These are phyloP conservation scores for Bubalus kerabau DNA, from an alignment of 2,113 vertebrate species.

Conservation along the genomic window DNA sequence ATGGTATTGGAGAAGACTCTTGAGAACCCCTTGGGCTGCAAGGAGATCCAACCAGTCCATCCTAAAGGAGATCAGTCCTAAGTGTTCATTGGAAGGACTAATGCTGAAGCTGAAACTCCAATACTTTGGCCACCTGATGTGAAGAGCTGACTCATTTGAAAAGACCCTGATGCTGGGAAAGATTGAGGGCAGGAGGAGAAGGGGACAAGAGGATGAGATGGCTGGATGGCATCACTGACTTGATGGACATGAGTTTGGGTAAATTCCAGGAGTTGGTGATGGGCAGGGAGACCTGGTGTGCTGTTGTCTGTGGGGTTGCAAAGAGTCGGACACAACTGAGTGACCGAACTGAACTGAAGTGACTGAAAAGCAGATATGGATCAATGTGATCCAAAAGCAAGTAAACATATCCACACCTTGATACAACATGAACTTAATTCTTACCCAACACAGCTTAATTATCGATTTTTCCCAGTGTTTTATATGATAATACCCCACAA, in stretches of 20 bases:
- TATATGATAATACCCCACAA: background rate
- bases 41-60: background rate
- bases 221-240: background rate
- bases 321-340: background rate
- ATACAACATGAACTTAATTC: background rate
- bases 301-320: background rate
- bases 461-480: background rate
- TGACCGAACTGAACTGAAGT: background rate
- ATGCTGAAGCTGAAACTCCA: background rate
- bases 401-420: background rate
- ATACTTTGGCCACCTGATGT: background rate
- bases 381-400: conserved; percentile 3
- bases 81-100: background rate
- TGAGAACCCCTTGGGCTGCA: background rate
- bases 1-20: background rate
- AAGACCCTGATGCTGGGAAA: background rate
- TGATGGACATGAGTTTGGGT: background rate
- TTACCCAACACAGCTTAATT: background rate
- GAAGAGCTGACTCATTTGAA: background rate
- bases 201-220: background rate
- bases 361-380: background rate
- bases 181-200: background rate
- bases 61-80: background rate
- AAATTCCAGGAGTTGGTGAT: background rate
- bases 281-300: background rate